phyloP scores from a whole-genome alignment of 2,888 invertebrate species.

The Pterostichus madidus region DNA sequence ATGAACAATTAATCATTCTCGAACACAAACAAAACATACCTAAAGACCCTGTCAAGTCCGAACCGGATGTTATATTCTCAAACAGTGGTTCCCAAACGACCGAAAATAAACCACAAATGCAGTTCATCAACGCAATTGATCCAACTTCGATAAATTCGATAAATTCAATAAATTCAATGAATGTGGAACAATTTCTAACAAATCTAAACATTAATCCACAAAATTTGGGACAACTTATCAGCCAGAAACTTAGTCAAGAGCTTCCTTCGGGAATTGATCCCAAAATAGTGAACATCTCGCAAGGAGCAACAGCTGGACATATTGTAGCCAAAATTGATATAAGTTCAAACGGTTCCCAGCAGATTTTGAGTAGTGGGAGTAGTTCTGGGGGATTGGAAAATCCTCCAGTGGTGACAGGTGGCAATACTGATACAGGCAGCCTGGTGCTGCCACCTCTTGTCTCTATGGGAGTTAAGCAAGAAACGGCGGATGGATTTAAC shows the following conservation, averaged over 20 bases:
- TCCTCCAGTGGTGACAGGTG: background rate
- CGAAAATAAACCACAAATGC: background rate
- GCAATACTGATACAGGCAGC: background rate
- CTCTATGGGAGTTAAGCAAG: conserved; percentile 28
- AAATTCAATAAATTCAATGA: conserved; percentile 4
- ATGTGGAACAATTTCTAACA: conserved; percentile 56
- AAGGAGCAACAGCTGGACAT: conserved; percentile 41
- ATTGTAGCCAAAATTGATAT: conserved; percentile 60
- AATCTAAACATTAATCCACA: conserved; percentile 57
- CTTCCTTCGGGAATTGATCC: conserved; percentile 39
- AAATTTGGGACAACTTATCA: conserved; percentile 54
- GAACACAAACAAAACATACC: background rate
- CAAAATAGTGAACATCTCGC: conserved; percentile 55
- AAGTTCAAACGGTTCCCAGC: conserved; percentile 43
- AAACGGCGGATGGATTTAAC: background rate
- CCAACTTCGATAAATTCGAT: no score
- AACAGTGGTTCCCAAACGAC: background rate
- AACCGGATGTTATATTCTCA: conserved; percentile 5
- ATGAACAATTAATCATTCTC: conserved; percentile 30
- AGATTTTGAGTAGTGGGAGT: conserved; percentile 11
- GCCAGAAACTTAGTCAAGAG: conserved; percentile 52
- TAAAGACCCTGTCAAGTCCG: background rate
- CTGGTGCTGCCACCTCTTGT: conserved; percentile 42
- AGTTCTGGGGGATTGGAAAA: no score
- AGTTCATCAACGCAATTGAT: conserved; percentile 13